phyloP scores from a whole-genome alignment of 2,113 vertebrate genomes.

The Ivindomyrus marchei region DNA sequence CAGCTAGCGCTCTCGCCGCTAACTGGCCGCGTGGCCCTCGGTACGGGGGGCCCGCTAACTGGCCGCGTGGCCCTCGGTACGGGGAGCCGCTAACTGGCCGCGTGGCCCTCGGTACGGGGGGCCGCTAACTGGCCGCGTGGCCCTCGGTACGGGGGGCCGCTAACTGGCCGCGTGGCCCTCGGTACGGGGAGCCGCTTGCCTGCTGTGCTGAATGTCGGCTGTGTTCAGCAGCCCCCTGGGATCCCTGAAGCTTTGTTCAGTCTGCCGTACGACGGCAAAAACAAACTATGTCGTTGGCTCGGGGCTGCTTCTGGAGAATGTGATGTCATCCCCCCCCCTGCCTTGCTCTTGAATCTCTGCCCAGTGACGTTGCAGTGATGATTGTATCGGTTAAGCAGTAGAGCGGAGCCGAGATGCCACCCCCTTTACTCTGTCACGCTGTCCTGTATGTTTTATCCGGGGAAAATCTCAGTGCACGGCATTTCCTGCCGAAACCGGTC shows the following conservation, averaged over 20 bases:
- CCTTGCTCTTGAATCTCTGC: not conserved
- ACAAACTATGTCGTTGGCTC: not conserved
- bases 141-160: not conserved
- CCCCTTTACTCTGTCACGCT: no score
- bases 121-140: not conserved
- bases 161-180: not conserved
- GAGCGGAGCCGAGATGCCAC: not conserved
- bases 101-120: not conserved
- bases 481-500: slow-evolving; percentile 10
- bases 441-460: not conserved
- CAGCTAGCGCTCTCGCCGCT: not conserved
- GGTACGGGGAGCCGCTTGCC: not conserved
- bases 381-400: not conserved
- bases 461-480: not conserved
- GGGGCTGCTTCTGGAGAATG: not conserved
- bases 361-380: not conserved
- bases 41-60: not conserved
- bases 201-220: not conserved
- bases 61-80: not conserved
- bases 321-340: not conserved
- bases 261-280: not conserved
- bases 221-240: not conserved
- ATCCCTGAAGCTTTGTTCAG: not conserved
- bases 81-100: not conserved
- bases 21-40: not conserved